Base-by-base conservation (phyloP, 2,888 invertebrate species). In the Eristalis arbustorum region DNA sequence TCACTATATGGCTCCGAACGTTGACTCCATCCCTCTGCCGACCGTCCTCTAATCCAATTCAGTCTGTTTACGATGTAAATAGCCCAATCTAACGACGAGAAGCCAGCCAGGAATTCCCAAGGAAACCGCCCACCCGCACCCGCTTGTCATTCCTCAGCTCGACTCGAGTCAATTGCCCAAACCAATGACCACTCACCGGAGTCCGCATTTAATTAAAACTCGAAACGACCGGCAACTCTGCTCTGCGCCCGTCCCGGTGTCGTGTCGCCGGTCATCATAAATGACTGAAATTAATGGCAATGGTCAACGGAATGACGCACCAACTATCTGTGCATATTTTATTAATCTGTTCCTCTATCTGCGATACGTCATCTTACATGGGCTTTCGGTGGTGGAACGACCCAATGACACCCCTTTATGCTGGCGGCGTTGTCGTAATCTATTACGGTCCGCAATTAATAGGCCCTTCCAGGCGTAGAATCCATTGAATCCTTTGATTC, bases 221-320 rank as follows among this genome's bases (percentile, higher is more conserved):
- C 57, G 68, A 77, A 81, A 78, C 74, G 63, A 78, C 72, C 3
- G 49, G 49, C 62, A 42, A 62, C 31, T n/a, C n/a, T 13, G 13
- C 34, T 4, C 28, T 25, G 6, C 56, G n/a, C 14, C 31, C 49
- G 31, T 37, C 18, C 28, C 25, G 25, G 56, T 67, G n/a, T 59
- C 59, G 59, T 23, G 66, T 77, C 71, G 31, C 42, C 63, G 63
- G 78, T 49, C 49, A 72, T 87, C 83, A 87, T 87, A 87, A 83
- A 83, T 83, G 78, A 87, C 69, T 56, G 75, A 83, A 87, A 87
- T 87, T 82, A 83, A 87, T 83, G 83, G 75, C 75, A 79, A 82
- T 83, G 87, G 87, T 79, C 87, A 87, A 59, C 62, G 34, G 63
- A 82, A 82, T 75, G 78, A 82, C 82, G 74, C 82, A 76, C n/a